Conservation (phyloP, 2,888 invertebrate species). For the Stenodema calcarata region DNA sequence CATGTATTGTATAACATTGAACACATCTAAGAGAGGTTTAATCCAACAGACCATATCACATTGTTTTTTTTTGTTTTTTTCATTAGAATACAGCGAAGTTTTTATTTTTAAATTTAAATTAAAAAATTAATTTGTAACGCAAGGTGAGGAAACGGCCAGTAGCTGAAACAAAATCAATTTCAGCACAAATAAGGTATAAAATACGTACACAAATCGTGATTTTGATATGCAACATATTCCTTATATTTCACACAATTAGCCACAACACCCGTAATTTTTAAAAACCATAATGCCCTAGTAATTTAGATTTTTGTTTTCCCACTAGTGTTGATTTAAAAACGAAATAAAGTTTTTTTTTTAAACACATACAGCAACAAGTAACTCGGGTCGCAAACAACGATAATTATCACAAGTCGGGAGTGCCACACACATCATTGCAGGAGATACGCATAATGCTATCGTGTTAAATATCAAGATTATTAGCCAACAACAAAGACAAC, state of each 20-base stretch:
- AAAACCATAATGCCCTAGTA: background rate
- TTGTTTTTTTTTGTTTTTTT: slow-evolving; percentile 33
- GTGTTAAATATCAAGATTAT: slow-evolving; percentile 1
- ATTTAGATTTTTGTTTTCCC: background rate
- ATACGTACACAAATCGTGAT: slow-evolving; percentile 48
- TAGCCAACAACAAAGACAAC: slow-evolving; percentile 22
- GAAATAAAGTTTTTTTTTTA: background rate
- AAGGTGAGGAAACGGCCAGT: background rate
- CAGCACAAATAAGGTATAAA: background rate
- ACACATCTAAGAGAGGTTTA: slow-evolving; percentile 54
- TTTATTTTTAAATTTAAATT: background rate
- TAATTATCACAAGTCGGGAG: slow-evolving; percentile 19
- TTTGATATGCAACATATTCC: slow-evolving; percentile 54
- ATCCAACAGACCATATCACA: slow-evolving; percentile 53
- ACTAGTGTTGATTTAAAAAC: background rate
- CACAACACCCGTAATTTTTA: background rate
- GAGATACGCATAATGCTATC: background rate
- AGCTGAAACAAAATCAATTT: background rate
- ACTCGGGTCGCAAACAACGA: background rate
- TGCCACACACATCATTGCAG: background rate
- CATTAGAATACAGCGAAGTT: slow-evolving; percentile 51
- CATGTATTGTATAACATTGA: slow-evolving; percentile 54
- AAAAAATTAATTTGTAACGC: background rate
- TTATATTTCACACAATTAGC: slow-evolving; percentile 32
- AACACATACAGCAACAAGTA: background rate